These are phyloP conservation scores for Carpatolechia fugitivella DNA, from an alignment of 2,888 invertebrate species.

Conservation along the genomic window DNA sequence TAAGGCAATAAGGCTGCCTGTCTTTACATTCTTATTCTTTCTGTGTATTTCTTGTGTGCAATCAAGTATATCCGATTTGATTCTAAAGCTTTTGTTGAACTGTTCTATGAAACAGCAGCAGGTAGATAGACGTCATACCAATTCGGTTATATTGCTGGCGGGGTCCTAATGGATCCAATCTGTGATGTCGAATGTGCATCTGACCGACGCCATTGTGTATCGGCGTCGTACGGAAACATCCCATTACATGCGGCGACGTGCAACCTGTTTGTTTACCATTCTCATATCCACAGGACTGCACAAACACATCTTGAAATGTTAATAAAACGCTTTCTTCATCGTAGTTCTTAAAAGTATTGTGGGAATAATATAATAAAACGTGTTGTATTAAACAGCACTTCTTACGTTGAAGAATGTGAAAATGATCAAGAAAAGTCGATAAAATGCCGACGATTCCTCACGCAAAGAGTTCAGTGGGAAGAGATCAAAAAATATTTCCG, in stretches of 20 bases:
- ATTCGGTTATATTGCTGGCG: slow-evolving; percentile 20
- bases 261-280: slow-evolving; percentile 36
- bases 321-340: neutral
- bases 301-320: neutral
- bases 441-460: slow-evolving; percentile 56
- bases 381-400: neutral
- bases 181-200: slow-evolving; percentile 40
- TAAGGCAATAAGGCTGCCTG: no score
- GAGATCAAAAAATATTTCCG: slow-evolving; percentile 65
- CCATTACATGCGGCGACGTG: slow-evolving; percentile 35
- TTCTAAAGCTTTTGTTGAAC: no score
- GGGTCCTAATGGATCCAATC: slow-evolving; percentile 38
- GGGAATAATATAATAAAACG: neutral
- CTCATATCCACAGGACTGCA: neutral
- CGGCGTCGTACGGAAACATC: slow-evolving; percentile 42
- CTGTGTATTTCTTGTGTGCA: no score
- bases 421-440: slow-evolving; percentile 48
- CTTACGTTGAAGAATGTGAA: slow-evolving; percentile 36
- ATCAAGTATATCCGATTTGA: no score
- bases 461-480: slow-evolving; percentile 49
- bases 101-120: no score
- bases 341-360: neutral
- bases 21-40: no score
- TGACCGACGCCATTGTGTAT: slow-evolving; percentile 37
- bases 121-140: neutral